phyloP scores from a whole-genome alignment of 2,797 vertebrate genomes.

The Premnoplex brunnescens region DNA sequence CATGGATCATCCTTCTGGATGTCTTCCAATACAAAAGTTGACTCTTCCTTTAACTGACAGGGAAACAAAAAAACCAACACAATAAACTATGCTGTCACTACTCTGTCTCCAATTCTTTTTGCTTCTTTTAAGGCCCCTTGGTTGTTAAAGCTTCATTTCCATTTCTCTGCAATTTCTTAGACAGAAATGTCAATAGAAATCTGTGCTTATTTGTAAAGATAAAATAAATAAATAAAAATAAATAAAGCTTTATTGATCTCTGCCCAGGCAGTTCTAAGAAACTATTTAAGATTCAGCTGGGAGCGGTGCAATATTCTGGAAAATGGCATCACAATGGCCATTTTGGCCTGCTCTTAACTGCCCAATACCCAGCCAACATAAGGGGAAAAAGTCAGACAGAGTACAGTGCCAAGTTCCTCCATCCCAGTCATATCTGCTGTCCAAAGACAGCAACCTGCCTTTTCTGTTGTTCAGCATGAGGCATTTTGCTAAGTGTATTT shows the following conservation, averaged over 20 bases:
- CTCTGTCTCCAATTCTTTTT: not conserved
- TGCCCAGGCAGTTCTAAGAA: not conserved
- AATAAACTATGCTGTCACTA: not conserved
- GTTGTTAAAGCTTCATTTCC: not conserved
- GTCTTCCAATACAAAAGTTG: not conserved
- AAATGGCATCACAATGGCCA: not conserved
- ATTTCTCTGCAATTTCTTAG: not conserved
- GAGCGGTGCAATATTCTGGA: not conserved
- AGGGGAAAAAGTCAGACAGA: not conserved
- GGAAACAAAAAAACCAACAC: not conserved
- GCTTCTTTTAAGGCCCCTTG: not conserved
- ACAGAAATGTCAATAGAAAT: slow-evolving; percentile 11
- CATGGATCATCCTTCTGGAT: not conserved
- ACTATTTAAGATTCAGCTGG: not conserved
- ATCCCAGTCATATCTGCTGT: not conserved
- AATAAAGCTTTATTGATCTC: not conserved
- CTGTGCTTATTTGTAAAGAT: not conserved
- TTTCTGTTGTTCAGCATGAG: not conserved
- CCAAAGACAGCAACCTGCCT: not conserved
- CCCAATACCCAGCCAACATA: not conserved
- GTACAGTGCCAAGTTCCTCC: not conserved
- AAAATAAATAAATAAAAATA: not conserved
- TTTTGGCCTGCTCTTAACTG: not conserved
- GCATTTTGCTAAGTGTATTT: not conserved
- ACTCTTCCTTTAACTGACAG: not conserved